These are phyloP conservation scores for Pempheris klunzingeri DNA, from an alignment of 2,797 vertebrate species.

Conservation along the genomic window DNA sequence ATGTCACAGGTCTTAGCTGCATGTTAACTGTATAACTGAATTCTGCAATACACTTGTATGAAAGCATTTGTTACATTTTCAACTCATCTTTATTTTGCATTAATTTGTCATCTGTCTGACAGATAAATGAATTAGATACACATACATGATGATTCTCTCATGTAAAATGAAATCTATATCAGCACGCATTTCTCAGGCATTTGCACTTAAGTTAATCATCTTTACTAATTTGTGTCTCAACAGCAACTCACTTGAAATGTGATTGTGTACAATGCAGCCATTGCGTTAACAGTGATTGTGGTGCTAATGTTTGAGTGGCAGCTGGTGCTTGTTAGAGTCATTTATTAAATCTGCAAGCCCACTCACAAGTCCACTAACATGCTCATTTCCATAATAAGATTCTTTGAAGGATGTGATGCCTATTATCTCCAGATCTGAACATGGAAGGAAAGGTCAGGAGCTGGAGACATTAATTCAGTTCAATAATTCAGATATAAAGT, in stretches of 20 bases:
- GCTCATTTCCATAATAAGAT: constrained; percentile 73
- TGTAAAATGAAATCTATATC: not conserved
- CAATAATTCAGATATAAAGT: not conserved
- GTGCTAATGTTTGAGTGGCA: constrained; percentile 62
- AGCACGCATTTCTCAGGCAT: not conserved
- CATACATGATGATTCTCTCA: not conserved
- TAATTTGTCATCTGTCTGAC: not conserved
- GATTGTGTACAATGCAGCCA: constrained; percentile 4
- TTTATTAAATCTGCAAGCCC: constrained; percentile 66
- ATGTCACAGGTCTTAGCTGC: not conserved
- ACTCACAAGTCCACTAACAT: constrained; percentile 43
- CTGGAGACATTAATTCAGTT: constrained; percentile 48
- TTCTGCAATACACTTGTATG: not conserved
- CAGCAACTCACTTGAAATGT: not conserved
- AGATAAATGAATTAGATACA: not conserved
- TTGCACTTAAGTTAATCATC: not conserved
- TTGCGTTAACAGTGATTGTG: constrained; percentile 22
- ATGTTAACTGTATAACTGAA: not conserved
- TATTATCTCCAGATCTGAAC: constrained; percentile 59
- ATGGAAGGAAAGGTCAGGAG: constrained; percentile 70
- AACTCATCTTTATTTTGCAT: not conserved
- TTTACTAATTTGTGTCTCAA: not conserved
- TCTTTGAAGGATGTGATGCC: constrained; percentile 56
- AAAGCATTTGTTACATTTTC: not conserved
- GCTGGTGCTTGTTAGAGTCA: constrained; percentile 68